Percentiles rank a stretch among this genome's conserved stretches.
These are phyloP conservation scores for Eristalis intricaria DNA, from an alignment of 2,888 invertebrate species.

Conservation along the genomic window DNA sequence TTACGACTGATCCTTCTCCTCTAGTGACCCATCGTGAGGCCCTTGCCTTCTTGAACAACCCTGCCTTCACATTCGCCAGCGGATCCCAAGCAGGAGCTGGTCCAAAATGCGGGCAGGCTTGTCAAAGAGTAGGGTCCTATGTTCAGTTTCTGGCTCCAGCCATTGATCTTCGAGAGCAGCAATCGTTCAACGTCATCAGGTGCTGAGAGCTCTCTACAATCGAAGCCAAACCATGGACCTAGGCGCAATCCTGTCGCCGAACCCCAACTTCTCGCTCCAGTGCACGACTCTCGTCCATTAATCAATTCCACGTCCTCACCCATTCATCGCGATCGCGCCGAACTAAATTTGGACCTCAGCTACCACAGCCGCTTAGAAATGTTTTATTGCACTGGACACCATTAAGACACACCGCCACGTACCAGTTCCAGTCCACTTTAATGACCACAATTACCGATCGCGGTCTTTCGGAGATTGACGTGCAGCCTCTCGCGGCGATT, in stretches of 20 bases:
- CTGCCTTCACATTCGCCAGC: too few species aligned
- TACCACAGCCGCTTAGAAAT: background rate
- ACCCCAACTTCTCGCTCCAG: too few species aligned
- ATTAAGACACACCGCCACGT: constrained; percentile 35
- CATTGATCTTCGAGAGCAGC: background rate
- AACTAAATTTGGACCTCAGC: background rate
- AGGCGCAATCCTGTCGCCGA: too few species aligned
- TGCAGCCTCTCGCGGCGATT: constrained; percentile 50
- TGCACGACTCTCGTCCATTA: background rate
- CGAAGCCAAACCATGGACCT: background rate
- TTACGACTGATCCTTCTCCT: too few species aligned
- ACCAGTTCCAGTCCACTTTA: constrained; percentile 48
- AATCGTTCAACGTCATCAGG: background rate
- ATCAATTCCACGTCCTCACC: background rate
- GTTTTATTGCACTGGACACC: constrained; percentile 25
- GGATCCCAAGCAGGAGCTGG: too few species aligned
- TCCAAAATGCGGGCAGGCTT: too few species aligned
- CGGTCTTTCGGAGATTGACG: constrained; percentile 28
- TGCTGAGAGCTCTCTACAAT: background rate
- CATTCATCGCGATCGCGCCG: background rate
- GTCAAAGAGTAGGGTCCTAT: too few species aligned
- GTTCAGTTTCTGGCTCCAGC: too few species aligned
- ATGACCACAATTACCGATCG: constrained; percentile 43
- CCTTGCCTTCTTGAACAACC: too few species aligned
- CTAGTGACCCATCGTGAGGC: too few species aligned